Evolutionary conservation across 2,888 invertebrate genomes (phyloP).

Genomic region (Corbicula japonica): DNA sequence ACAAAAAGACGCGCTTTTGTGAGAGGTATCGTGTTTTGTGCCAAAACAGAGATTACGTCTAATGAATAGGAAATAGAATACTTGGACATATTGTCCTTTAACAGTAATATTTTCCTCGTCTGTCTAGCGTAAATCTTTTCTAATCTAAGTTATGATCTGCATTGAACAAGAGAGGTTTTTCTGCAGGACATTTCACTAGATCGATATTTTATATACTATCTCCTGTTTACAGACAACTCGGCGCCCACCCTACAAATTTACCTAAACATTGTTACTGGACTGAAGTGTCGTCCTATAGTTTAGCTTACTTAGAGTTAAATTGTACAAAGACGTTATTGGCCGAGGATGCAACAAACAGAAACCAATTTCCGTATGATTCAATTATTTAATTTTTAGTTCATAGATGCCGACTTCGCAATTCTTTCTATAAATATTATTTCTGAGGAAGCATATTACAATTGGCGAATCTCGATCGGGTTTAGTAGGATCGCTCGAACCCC

Average conservation of each 20-base stretch:
- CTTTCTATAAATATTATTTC: no score
- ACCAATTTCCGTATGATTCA: no score
- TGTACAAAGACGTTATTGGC: not conserved
- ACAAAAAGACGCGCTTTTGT: conserved; percentile 25
- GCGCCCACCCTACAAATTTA: conserved; percentile 60
- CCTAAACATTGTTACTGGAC: conserved; percentile 43
- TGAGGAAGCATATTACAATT: no score
- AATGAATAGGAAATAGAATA: conserved; percentile 31
- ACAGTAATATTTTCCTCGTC: conserved; percentile 37
- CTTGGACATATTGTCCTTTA: conserved; percentile 19
- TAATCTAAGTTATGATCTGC: conserved; percentile 43
- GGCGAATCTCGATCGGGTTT: no score
- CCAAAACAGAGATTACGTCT: conserved; percentile 15
- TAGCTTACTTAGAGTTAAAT: not conserved
- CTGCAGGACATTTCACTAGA: conserved; percentile 59
- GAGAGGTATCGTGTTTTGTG: conserved; percentile 12
- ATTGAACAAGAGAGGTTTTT: conserved; percentile 60
- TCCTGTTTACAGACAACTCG: conserved; percentile 46
- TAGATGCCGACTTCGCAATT: no score
- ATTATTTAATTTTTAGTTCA: no score
- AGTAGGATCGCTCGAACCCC: no score
- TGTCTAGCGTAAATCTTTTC: conserved; percentile 41
- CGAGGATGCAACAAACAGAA: no score
- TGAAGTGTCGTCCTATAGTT: conserved; percentile 39
- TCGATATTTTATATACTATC: conserved; percentile 66